phyloP scores from a whole-genome alignment of 35 echinoderm and acorn worm species.

The Ophioderma brevispina region DNA sequence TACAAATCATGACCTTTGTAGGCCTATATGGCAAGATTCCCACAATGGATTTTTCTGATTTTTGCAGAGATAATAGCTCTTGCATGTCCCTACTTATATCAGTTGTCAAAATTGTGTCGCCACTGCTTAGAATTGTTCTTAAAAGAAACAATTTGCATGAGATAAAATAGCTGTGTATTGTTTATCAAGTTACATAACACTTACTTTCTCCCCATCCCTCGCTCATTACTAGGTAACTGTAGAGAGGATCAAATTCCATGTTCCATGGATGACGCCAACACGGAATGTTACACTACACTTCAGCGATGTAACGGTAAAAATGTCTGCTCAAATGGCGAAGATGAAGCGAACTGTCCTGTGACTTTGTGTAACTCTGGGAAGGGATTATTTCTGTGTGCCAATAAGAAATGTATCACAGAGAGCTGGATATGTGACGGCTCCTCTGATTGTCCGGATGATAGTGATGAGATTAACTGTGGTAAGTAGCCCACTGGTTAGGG shows the following conservation, averaged over 20 bases:
- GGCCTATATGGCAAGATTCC: no score
- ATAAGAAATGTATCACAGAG: slow-evolving; percentile 73
- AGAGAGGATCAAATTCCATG: slow-evolving; percentile 63
- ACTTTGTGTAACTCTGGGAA: slow-evolving; percentile 33
- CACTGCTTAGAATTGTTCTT: no score
- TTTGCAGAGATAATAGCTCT: no score
- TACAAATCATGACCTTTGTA: no score
- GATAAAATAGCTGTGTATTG: no score
- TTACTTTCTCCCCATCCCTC: no score
- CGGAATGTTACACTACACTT: slow-evolving; percentile 37
- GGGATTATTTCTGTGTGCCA: slow-evolving; percentile 76
- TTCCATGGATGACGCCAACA: background rate
- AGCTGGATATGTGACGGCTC: slow-evolving; percentile 71
- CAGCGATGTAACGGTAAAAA: slow-evolving; percentile 74
- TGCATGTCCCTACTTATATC: no score
- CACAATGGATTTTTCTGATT: no score
- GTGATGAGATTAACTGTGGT: slow-evolving; percentile 84
- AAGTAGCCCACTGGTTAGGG: no score
- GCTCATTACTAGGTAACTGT: slow-evolving; percentile 43
- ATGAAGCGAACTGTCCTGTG: slow-evolving; percentile 63
- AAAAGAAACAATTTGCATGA: no score
- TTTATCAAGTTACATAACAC: no score
- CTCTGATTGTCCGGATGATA: slow-evolving; percentile 61
- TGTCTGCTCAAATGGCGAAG: slow-evolving; percentile 42
- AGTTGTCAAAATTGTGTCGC: no score